Base-by-base conservation (phyloP, 2,113 vertebrate genomes). In the Odocoileus virginianus region DNA sequence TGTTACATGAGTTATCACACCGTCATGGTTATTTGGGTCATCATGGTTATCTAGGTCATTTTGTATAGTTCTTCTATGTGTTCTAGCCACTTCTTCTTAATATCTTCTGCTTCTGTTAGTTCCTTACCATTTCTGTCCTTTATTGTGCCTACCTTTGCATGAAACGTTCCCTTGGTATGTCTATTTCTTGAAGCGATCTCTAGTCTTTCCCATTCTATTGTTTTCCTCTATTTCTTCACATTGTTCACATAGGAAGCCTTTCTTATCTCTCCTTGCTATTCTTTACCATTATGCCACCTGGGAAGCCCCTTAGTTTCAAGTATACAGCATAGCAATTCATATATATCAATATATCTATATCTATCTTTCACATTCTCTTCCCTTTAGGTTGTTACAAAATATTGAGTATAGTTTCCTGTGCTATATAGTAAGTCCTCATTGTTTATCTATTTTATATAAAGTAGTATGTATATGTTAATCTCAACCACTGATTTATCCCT, bases 41-140 rank as follows among this genome's bases (percentile, higher is more conserved):
- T 40, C 67, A 12, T 23, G n/a, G 67, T 40, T 71, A 40, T 71
- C 10, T 23, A 40, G 67, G 19, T 40, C 2, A 40, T 71, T 71
- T 21, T 36, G 9, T 21, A 23, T 23, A 71, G 36, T 71, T 71
- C 67, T 36, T 71, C 67, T 71, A 12, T 71, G 67, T 40, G 23
- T 40, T 71, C 67, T 40, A 23, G 67, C 19, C n/a, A 71, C 10
- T 36, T 40, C 5, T 40, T 23, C 19, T 40, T 23, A 71, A 23
- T 71, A 71, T 71, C n/a, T 71, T 71, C 19, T 71, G 67, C 67
- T 71, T 71, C 36, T 71, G 10, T 23, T 13, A 40, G 67, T 2
- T 23, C n/a, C n/a, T 40, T 40, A 40, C n/a, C 0, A 0, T 71
- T 71, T 71, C n/a, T 71, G 67, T 71, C 67, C 19, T 40, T 71